Percentiles rank a stretch among this genome's conserved stretches.
phyloP scores from a whole-genome alignment of 1,140 invertebrate genomes.

The Trachymyrmex septentrionalis region DNA sequence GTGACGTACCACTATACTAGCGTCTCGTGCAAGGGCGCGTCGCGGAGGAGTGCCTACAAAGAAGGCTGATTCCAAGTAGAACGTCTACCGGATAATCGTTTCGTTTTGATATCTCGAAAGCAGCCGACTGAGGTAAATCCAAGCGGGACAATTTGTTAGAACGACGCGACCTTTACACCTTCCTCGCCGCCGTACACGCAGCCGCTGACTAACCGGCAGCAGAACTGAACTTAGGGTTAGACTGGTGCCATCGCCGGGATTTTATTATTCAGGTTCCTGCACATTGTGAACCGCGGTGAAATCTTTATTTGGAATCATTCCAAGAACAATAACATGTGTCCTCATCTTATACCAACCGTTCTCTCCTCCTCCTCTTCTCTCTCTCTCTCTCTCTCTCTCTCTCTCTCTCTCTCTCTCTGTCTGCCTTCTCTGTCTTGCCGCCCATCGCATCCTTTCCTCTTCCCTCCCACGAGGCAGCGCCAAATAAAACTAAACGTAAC shows the following conservation, averaged over 20 bases:
- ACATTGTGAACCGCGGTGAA: constrained; percentile 80
- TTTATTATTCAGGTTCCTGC: constrained; percentile 86
- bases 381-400: background rate
- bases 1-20: background rate
- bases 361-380: background rate
- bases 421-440: background rate
- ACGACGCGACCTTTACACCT: constrained; percentile 70
- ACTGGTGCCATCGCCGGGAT: constrained; percentile 79
- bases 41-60: constrained; percentile 10
- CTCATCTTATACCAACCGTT: constrained; percentile 48
- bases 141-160: constrained; percentile 79
- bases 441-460: background rate
- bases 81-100: constrained; percentile 70
- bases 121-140: constrained; percentile 72
- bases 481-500: constrained; percentile 86
- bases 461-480: constrained; percentile 65
- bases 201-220: constrained; percentile 55
- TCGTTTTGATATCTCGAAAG: constrained; percentile 71
- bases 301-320: constrained; percentile 87
- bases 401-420: background rate
- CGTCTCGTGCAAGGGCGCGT: constrained; percentile 36
- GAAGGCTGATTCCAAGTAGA: constrained; percentile 65
- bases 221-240: constrained; percentile 80
- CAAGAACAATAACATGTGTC: constrained; percentile 86
- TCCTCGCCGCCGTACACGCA: constrained; percentile 36